Percentiles rank a stretch among this genome's conserved stretches.
These are phyloP conservation scores for Carterocephalus palaemon DNA, from an alignment of 2,888 invertebrate genomes.

Conservation along the genomic window DNA sequence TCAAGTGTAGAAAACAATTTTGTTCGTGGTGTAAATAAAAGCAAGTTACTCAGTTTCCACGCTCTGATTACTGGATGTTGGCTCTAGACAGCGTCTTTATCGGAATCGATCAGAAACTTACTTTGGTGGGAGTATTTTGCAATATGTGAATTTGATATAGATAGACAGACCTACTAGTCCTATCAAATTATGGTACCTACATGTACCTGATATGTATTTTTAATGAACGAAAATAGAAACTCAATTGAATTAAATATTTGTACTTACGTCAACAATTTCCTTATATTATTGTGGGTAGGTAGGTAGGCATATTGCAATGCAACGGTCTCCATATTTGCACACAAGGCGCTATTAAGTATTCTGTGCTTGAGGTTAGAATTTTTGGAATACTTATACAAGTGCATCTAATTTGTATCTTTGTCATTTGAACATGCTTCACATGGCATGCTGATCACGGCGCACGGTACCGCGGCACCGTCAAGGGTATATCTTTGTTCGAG, in stretches of 20 bases:
- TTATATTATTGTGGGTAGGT: no score
- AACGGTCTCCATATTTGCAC: no score
- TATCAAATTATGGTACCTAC: no score
- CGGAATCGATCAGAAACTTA: slow-evolving; percentile 63
- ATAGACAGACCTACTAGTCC: no score
- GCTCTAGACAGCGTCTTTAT: slow-evolving; percentile 76
- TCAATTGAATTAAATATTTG: no score
- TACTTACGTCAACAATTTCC: no score
- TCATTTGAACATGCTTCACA: slow-evolving; percentile 8
- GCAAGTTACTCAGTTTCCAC: slow-evolving; percentile 74
- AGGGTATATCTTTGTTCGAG: slow-evolving; percentile 68
- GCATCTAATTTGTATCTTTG: slow-evolving; percentile 46
- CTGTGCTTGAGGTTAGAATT: slow-evolving; percentile 35
- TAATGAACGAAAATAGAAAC: no score
- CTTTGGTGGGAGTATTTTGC: slow-evolving; percentile 27
- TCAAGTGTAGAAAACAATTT: slow-evolving; percentile 44
- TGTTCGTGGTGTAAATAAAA: slow-evolving; percentile 45
- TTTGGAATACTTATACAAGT: slow-evolving; percentile 43
- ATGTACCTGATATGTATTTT: no score
- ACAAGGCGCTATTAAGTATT: no score
- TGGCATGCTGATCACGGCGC: slow-evolving; percentile 12
- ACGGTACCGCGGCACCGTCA: slow-evolving; percentile 49
- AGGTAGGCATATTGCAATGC: no score
- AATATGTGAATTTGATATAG: slow-evolving; percentile 4
- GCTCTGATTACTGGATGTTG: slow-evolving; percentile 79